Percentiles rank a stretch among this genome's conserved stretches.
These are phyloP conservation scores for Oophaga pumilio DNA, from an alignment of 2,113 vertebrate genomes.

Conservation along the genomic window DNA sequence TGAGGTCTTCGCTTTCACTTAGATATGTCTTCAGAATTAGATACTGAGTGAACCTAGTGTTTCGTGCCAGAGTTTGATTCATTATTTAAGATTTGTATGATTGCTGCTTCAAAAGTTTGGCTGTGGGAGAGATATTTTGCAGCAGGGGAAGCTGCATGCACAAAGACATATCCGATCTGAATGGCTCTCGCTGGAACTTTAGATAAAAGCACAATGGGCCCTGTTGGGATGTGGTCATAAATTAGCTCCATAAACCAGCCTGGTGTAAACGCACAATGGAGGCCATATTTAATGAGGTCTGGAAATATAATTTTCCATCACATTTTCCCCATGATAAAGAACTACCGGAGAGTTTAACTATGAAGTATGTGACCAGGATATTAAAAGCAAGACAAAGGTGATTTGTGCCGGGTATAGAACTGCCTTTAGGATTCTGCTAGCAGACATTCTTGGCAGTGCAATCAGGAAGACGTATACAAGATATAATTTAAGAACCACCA, in stretches of 20 bases:
- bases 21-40: constrained; percentile 13
- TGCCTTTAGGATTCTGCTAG: constrained; percentile 22
- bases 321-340: constrained; percentile 45
- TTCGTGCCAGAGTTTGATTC: constrained; percentile 31
- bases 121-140: constrained; percentile 32
- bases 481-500: constrained; percentile 43
- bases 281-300: constrained; percentile 55
- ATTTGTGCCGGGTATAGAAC: constrained; percentile 39
- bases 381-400: constrained; percentile 50
- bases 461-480: constrained; percentile 42
- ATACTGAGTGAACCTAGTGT: constrained; percentile 12
- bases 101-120: constrained; percentile 31
- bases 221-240: constrained; percentile 30
- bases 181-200: constrained; percentile 6
- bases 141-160: background rate
- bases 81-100: constrained; percentile 50
- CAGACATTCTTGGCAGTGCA: constrained; percentile 41
- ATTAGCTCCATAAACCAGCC: constrained; percentile 47
- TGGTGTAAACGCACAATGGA: constrained; percentile 48
- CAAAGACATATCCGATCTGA: constrained; percentile 30
- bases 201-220: constrained; percentile 19
- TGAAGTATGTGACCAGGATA: constrained; percentile 45
- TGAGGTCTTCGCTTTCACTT: background rate
- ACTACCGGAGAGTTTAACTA: constrained; percentile 41
- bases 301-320: constrained; percentile 51